These are phyloP conservation scores for Platyrinchus mystaceus DNA, from an alignment of 2,797 vertebrate species.

Conservation along the genomic window DNA sequence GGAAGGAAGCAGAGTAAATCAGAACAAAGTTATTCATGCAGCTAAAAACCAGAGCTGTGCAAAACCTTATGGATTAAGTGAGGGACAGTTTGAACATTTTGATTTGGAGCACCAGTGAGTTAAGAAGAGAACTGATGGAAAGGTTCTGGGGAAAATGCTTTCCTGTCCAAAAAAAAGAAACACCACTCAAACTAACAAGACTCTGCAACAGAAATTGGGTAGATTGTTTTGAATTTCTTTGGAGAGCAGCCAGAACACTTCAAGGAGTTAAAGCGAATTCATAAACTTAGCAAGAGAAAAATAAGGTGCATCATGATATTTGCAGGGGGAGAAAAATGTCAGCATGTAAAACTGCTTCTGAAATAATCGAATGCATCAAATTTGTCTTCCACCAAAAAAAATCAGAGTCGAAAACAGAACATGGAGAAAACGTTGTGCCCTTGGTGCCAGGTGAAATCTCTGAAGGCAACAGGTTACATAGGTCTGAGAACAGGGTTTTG, in stretches of 20 bases:
- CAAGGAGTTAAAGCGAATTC: neutral
- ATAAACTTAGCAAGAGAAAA: neutral
- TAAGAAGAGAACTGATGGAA: neutral
- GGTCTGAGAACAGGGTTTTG: neutral
- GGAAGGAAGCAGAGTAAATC: constrained; percentile 13
- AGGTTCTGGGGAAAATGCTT: neutral
- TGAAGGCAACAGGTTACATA: neutral
- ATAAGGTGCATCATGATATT: neutral
- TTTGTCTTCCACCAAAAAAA: neutral
- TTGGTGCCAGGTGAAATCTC: neutral
- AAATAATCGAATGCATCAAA: neutral
- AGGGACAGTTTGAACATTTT: neutral
- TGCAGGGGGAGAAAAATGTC: neutral
- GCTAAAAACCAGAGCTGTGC: neutral
- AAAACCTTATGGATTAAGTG: neutral
- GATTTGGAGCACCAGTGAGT: neutral
- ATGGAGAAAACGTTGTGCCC: rapidly evolving
- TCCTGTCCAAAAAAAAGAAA: neutral
- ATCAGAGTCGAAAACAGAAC: neutral
- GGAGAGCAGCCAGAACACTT: constrained; percentile 13
- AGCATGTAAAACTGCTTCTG: neutral
- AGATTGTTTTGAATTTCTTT: neutral
- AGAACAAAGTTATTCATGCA: neutral
- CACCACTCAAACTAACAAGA: neutral
- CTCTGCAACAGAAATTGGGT: neutral